phyloP scores from a whole-genome alignment of 2,888 invertebrate species.

The Apamea sordens region DNA sequence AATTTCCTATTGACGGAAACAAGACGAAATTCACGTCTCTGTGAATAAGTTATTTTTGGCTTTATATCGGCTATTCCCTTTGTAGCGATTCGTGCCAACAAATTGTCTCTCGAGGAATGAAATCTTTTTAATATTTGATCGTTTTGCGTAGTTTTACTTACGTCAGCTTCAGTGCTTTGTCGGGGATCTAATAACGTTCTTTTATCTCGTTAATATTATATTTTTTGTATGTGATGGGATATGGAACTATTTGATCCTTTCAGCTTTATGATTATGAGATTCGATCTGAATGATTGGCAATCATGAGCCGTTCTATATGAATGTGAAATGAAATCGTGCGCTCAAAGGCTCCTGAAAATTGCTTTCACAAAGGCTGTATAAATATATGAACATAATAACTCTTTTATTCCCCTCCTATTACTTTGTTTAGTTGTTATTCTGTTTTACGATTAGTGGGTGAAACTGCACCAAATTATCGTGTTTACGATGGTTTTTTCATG shows the following conservation, averaged over 20 bases:
- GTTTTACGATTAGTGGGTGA: constrained; percentile 34
- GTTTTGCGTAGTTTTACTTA: neutral
- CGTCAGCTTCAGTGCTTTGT: neutral
- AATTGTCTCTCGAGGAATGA: constrained; percentile 47
- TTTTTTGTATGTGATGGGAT: neutral
- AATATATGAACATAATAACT: constrained; percentile 23
- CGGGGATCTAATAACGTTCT: neutral
- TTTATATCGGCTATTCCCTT: constrained; percentile 53
- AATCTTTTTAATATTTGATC: constrained; percentile 60
- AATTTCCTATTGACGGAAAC: constrained; percentile 68
- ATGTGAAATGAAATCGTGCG: constrained; percentile 26
- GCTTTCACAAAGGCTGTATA: constrained; percentile 4
- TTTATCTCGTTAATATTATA: constrained; percentile 1
- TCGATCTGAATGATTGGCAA: constrained; percentile 32
- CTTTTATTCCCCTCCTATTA: constrained; percentile 3
- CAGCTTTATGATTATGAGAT: neutral
- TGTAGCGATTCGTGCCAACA: constrained; percentile 41
- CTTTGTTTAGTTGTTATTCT: neutral
- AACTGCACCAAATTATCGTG: constrained; percentile 19
- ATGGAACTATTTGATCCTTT: constrained; percentile 3
- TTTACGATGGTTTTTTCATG: constrained; percentile 1
- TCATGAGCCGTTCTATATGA: constrained; percentile 14
- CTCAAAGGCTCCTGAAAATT: constrained; percentile 18
- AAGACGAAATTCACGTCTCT: constrained; percentile 55
- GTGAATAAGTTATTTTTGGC: constrained; percentile 67